A percentile compares a stretch with the other conserved stretches of the same genome.
Evolutionary conservation across 2,113 vertebrate species (phyloP).

Genomic region (Macaca nemestrina): DNA sequence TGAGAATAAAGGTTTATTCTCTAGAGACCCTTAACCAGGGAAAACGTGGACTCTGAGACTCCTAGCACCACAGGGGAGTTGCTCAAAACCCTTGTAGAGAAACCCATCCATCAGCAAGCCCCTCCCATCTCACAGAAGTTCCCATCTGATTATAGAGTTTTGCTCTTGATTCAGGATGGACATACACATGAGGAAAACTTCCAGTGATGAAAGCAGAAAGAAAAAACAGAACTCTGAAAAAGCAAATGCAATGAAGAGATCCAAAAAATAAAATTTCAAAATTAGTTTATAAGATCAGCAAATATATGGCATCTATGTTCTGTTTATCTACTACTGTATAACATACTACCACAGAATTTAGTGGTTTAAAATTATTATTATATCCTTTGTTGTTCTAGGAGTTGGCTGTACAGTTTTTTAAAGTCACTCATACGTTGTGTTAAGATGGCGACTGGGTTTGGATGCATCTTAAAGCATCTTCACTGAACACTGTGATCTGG

Average conservation of each 20-base stretch:
- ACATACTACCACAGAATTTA: background rate
- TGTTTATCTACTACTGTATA: background rate
- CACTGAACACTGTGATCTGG: background rate
- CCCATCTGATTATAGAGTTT: background rate
- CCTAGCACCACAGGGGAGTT: background rate
- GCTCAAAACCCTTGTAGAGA: background rate
- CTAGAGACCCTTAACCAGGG: background rate
- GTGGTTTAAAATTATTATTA: background rate
- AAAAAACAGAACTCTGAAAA: background rate
- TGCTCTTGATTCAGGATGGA: background rate
- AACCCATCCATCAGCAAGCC: background rate
- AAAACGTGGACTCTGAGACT: too few species aligned
- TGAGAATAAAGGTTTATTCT: background rate
- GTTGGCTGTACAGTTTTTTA: background rate
- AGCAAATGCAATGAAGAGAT: background rate
- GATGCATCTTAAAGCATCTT: background rate
- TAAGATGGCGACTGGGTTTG: background rate
- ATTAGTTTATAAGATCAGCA: background rate
- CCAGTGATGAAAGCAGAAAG: background rate
- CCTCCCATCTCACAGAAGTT: fast-evolving
- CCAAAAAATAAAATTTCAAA: background rate
- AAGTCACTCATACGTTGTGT: background rate
- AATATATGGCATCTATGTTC: background rate
- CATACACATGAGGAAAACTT: background rate
- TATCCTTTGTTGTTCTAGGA: background rate